Evolutionary conservation across 2,888 invertebrate genomes (phyloP), one percentile per base, ranked within the genome.

Genomic region (Drosophila paranaensis): DNA sequence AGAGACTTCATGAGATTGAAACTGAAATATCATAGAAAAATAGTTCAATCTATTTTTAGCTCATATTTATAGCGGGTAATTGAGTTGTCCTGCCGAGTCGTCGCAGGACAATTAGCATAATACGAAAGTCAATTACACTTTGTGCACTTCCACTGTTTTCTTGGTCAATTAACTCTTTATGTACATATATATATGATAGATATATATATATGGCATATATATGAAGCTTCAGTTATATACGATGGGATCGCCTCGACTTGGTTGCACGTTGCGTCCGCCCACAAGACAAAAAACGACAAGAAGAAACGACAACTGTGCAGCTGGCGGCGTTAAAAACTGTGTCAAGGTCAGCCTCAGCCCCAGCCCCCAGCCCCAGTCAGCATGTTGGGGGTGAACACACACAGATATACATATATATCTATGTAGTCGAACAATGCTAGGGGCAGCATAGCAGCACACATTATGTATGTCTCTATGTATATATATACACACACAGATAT

Each of bases 301-400:
- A 33, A 33, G 35, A 14, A 25, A 3, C 55, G 61, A 61, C 57
- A 70, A 60, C 35, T 63, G 63, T 62, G 72, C 77, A 76, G 58
- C 65, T 60, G 70, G 20, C 48, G 69, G 54, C 57, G 51, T 46
- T 71, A 20, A 48, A 79, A 81, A 81, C 46, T 83, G 70, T 86
- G 83, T 70, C 83, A 83, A 83, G 83, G 83, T 83, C 77, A 68
- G 48, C 48, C 20, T 2, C 70, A 55, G 63, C 39, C 35, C 40
- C 57, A 54, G 48, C 57, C 46, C 61, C 37, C 60, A 55, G 50
- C 43, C 71, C 43, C 56, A 20, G 40, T 48, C 27, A 39, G 53
- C 53, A 69, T 65, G 65, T 60, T 68, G 62, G 57, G 68, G 82
- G 70, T 54, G 67, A 50, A 73, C 42, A 16, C 13, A 51, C 57